Evolutionary conservation across 2,113 vertebrate species (phyloP).

Genomic region (Phalacrocorax pelagicus): DNA sequence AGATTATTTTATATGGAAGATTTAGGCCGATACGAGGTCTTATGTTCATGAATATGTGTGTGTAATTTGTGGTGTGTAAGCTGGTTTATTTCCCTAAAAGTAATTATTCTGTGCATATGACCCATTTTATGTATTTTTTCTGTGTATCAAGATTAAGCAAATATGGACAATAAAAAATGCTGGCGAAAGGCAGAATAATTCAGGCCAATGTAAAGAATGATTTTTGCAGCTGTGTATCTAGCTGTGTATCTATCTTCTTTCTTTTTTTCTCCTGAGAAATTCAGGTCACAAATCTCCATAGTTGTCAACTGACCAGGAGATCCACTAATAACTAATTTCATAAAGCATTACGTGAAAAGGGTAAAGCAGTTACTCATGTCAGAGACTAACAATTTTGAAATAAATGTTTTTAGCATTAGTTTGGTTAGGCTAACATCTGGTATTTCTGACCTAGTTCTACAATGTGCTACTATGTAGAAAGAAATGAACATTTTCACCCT

Average conservation of each 20-base stretch:
- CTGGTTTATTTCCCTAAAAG: constrained; percentile 19
- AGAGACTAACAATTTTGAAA: not conserved
- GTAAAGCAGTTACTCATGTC: constrained; percentile 21
- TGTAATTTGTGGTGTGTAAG: constrained; percentile 12
- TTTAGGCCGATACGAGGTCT: not conserved
- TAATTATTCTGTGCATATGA: constrained; percentile 12
- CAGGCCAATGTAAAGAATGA: constrained; percentile 47
- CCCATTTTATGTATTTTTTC: not conserved
- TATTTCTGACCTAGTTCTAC: constrained; percentile 12
- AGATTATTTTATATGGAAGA: constrained; percentile 20
- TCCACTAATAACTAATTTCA: constrained; percentile 29
- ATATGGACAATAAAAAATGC: constrained; percentile 54
- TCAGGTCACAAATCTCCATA: constrained; percentile 42
- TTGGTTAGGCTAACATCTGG: not conserved
- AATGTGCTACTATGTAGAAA: not conserved
- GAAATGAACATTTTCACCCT: not conserved
- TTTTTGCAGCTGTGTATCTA: constrained; percentile 43
- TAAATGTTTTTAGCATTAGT: not conserved
- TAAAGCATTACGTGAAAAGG: constrained; percentile 2
- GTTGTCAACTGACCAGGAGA: not conserved
- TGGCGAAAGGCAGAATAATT: constrained; percentile 55
- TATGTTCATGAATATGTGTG: not conserved
- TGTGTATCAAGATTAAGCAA: constrained; percentile 56
- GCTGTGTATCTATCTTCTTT: too few species aligned
- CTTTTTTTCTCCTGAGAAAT: constrained; percentile 17